Evolutionary conservation across 2,797 vertebrate genomes (phyloP).

Genomic region (Calcarius lapponicus): DNA sequence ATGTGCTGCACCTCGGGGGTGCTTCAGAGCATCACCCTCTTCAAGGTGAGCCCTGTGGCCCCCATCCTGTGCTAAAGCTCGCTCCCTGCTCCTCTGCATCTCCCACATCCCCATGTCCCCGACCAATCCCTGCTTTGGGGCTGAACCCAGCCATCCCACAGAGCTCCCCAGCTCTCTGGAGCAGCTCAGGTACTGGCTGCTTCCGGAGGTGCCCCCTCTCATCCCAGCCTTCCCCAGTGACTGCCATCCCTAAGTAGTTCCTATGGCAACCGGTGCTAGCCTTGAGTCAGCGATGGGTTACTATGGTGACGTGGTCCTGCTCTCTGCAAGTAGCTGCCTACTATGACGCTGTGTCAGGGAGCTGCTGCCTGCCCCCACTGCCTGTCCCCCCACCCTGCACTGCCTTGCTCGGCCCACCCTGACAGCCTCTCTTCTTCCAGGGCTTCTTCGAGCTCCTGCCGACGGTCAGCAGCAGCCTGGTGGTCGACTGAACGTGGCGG

Average conservation of each 20-base stretch:
- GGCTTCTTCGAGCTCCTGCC: slow-evolving; percentile 91
- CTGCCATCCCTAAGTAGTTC: slow-evolving; percentile 48
- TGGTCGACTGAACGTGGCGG: slow-evolving; percentile 77
- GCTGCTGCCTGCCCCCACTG: background rate
- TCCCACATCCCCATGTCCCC: accelerated
- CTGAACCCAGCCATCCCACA: background rate
- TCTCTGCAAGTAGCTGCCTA: slow-evolving; percentile 6
- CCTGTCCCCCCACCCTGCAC: accelerated
- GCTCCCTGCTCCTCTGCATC: accelerated
- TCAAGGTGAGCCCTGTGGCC: slow-evolving; percentile 81
- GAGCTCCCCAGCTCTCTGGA: background rate
- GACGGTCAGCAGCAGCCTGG: slow-evolving; percentile 76
- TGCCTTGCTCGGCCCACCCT: background rate
- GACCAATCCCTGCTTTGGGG: background rate
- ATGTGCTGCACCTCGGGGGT: slow-evolving; percentile 95
- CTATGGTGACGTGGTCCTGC: slow-evolving; percentile 51
- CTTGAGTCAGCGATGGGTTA: slow-evolving; percentile 68
- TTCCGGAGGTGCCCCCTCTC: background rate
- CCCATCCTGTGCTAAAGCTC: background rate
- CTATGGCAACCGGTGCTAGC: slow-evolving; percentile 62
- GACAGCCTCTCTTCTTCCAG: slow-evolving; percentile 65
- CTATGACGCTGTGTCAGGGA: background rate
- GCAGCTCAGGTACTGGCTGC: background rate
- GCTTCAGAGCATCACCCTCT: slow-evolving; percentile 89
- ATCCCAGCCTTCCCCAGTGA: background rate